These are phyloP conservation scores for Margaritifera margaritifera DNA, from an alignment of 2,888 invertebrate genomes.

Conservation along the genomic window DNA sequence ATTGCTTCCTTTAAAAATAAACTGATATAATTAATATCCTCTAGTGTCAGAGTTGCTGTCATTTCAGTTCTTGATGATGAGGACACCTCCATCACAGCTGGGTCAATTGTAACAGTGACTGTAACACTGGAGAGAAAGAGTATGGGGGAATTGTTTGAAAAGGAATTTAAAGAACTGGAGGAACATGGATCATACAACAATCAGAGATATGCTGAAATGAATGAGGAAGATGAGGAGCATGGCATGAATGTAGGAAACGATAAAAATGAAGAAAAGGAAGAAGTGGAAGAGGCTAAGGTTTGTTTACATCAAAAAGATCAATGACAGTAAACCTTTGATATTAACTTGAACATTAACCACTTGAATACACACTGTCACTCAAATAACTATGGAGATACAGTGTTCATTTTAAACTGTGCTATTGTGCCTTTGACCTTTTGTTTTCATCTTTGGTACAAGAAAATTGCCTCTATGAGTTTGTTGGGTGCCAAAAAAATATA, in stretches of 20 bases:
- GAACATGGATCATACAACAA: no score
- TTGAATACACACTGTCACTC: no score
- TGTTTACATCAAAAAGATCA: neutral
- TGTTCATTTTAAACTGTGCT: no score
- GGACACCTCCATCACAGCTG: conserved; percentile 95
- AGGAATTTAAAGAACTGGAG: conserved; percentile 16
- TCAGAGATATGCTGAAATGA: conserved; percentile 1
- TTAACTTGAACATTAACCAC: no score
- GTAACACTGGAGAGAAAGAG: conserved; percentile 87
- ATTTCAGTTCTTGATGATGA: conserved; percentile 93
- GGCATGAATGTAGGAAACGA: conserved; percentile 29
- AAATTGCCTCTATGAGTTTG: no score
- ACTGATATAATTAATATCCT: neutral
- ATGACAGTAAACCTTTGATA: no score
- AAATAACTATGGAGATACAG: no score
- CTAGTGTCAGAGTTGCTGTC: neutral
- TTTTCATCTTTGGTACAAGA: neutral
- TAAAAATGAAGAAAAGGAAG: conserved; percentile 36
- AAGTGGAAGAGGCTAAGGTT: conserved; percentile 37
- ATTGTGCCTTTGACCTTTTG: neutral
- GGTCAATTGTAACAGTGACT: conserved; percentile 97
- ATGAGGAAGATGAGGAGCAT: conserved; percentile 11
- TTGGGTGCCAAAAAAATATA: no score
- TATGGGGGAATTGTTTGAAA: conserved; percentile 79
- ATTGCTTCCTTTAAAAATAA: no score